phyloP scores from a whole-genome alignment of 2,797 vertebrate species.

The Todus mexicanus region DNA sequence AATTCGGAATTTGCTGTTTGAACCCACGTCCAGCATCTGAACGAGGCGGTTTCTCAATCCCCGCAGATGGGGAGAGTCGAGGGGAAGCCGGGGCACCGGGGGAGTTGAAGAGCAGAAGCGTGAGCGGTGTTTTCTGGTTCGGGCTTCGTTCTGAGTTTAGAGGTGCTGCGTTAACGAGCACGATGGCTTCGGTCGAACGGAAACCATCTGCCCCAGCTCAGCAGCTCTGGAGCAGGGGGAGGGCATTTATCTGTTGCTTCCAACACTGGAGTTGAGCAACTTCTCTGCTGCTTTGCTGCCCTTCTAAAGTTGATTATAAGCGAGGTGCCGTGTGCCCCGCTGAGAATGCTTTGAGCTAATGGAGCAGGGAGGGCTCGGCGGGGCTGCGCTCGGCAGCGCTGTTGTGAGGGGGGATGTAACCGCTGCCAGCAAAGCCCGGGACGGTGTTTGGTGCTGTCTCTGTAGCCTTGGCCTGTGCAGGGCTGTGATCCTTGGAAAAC shows the following conservation, averaged over 20 bases:
- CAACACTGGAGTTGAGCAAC: background rate
- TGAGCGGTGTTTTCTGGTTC: no score
- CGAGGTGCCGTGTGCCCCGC: no score
- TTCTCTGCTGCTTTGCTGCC: background rate
- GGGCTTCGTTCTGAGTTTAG: no score
- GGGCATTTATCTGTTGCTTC: background rate
- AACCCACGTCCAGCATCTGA: background rate
- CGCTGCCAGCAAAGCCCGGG: background rate
- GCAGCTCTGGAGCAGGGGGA: background rate
- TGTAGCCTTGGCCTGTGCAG: background rate
- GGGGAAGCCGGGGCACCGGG: background rate
- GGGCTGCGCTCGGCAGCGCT: background rate
- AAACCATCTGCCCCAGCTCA: background rate
- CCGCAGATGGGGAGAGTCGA: background rate
- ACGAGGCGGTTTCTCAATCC: background rate
- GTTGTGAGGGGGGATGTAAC: no score
- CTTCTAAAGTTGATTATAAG: background rate
- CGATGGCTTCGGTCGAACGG: background rate
- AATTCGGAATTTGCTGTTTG: background rate
- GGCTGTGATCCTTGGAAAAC: background rate
- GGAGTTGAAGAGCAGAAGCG: background rate
- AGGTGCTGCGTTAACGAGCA: background rate
- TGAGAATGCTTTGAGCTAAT: no score
- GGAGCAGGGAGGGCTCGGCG: no score
- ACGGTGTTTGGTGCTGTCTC: background rate